Evolutionary conservation across 2,888 invertebrate genomes (phyloP), one percentile per base, ranked within the genome.

Genomic region (Orthonychiurus folsomi): DNA sequence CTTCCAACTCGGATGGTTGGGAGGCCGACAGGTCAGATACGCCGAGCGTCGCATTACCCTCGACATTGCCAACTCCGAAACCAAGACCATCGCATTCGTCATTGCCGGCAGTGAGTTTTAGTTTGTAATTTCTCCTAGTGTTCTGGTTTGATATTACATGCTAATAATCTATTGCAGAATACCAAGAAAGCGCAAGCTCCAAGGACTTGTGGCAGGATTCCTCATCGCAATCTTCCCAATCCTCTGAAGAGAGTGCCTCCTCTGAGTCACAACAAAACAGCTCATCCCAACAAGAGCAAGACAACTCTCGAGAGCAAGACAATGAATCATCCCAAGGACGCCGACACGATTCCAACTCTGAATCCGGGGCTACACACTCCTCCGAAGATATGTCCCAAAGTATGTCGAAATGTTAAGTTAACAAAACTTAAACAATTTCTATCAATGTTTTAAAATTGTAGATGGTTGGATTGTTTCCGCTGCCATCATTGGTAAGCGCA

Each of bases 31-130:
- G 54, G 65, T 66, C 56, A 67, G 69, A 48, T 72, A 62, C 57
- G 69, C 63, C 56, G 56, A 63, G 50, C 65, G 70, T 54, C 66
- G 69, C 57, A n/a, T 70, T 21, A 53, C 62, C 56, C 63, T 72
- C 58, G 65, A 72, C 62, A 59, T 71, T 23, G 67, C 66, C 21
- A 60, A 68, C 28, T 71, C 70, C 55, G 61, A 64, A 47, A 67
- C 72, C 63, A 70, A 69, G 61, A 72, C 70, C 55, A 50, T 69
- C 25, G 60, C 68, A 28, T 12, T 70, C 27, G 56, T 66, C 47
- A n/a, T 69, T 57, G 71, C 65, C 27, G 67, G 65, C 48, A 59
- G 59, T 59, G 20, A 59, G 59, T 25, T 50, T 50, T 3, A 27
- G 12, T 56, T 53, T 21, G 12, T 12, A 15, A 9, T 21, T 9